Evolutionary conservation across 2,113 vertebrate species (phyloP), one percentile per base, ranked within the genome.

Genomic region (Anhinga rufa): DNA sequence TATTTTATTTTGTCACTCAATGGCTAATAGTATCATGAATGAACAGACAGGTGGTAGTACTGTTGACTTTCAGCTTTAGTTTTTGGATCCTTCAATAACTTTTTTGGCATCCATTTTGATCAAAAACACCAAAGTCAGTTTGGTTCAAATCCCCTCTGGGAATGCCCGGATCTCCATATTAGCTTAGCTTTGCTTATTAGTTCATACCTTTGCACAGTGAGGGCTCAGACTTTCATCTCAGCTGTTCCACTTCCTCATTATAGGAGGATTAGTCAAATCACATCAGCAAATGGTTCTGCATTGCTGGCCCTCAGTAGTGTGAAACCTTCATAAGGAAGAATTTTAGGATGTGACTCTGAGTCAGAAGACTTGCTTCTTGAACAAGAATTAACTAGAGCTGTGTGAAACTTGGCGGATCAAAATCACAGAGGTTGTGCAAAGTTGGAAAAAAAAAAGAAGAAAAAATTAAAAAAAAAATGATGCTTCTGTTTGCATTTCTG

Each of bases 231-330:
- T 97, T 97, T 97, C 92, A 97, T 97, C 96, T 97, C 92, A 93
- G 95, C 88, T 91, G 72, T 82, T 74, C 57, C 74, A 82, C 95
- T 97, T 97, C 97, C 97, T 97, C 95, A 97, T 97, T 97, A 97
- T 52, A 87, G 65, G 32, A 14, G 96, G 95, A 97, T 97, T 97
- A 97, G 79, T 81, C 66, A 79, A 90, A 86, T 92, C 97, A 75
- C 89, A 95, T 97, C 96, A 96, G 94, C 80, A 85, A 81, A 52
- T 36, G 89, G 57, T 87, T 74, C 89, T 54, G 46, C 81, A 32
- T 28, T 17, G 86, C 84, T 85, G 87, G 34, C 75, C 64, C 88
- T 54, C 22, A 29, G 58, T 44, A 85, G 70, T 1, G 22, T 25
- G 60, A 93, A 15, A 52, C 46, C 64, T 90, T 79, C 90, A 2